These are phyloP conservation scores for Villa cingulata DNA, from an alignment of 2,888 invertebrate genomes.

Conservation along the genomic window DNA sequence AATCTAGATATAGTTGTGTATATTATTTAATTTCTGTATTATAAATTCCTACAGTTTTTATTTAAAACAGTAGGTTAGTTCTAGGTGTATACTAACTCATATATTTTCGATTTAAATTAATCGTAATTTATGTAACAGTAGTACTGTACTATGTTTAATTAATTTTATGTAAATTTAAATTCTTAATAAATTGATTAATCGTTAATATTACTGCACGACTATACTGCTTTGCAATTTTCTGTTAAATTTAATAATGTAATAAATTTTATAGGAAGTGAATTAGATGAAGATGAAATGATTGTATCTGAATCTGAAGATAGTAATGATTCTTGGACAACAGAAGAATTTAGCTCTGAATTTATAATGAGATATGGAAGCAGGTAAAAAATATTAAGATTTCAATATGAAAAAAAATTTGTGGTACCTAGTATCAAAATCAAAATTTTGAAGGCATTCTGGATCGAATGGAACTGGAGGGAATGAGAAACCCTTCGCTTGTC, in stretches of 20 bases:
- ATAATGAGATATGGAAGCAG: constrained; percentile 61
- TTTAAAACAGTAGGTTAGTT: too few relatives aligned
- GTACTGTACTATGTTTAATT: too few relatives aligned
- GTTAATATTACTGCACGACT: too few relatives aligned
- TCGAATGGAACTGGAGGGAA: constrained; percentile 37
- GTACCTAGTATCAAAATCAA: background rate
- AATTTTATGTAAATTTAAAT: too few relatives aligned
- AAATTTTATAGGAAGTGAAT: constrained; percentile 46
- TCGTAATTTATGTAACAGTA: too few relatives aligned
- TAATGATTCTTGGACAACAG: constrained; percentile 68
- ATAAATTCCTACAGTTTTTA: too few relatives aligned
- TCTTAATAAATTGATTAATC: too few relatives aligned
- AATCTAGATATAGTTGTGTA: too few relatives aligned
- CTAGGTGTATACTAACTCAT: too few relatives aligned
- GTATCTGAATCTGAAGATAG: constrained; percentile 64
- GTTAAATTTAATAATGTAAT: background rate
- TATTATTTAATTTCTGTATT: too few relatives aligned
- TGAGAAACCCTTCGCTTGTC: constrained; percentile 73
- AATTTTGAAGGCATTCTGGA: constrained; percentile 35
- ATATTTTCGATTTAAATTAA: too few relatives aligned
- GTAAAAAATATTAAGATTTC: constrained; percentile 26
- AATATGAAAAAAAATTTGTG: background rate
- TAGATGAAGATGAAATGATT: constrained; percentile 54
- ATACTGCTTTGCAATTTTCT: too few relatives aligned
- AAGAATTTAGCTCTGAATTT: constrained; percentile 67